phyloP scores from a whole-genome alignment of 2,113 vertebrate genomes.

The Tiliqua scincoides region DNA sequence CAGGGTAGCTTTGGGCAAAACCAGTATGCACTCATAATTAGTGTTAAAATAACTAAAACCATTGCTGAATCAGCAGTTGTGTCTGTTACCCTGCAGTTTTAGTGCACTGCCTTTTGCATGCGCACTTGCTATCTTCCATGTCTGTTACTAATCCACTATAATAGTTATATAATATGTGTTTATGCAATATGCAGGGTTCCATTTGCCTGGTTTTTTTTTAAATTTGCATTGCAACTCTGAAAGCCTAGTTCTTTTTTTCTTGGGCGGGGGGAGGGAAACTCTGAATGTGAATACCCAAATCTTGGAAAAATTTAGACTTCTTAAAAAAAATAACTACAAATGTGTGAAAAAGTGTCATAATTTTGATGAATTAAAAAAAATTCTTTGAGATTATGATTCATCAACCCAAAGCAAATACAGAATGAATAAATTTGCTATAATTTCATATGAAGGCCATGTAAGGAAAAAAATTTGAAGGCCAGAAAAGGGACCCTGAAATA shows the following conservation, averaged over 20 bases:
- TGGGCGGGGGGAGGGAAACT: accelerated
- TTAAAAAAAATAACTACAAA: not conserved
- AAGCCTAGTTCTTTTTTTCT: not conserved
- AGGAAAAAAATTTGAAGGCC: not conserved
- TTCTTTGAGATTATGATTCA: conserved; percentile 16
- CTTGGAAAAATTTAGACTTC: not conserved
- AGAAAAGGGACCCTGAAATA: accelerated
- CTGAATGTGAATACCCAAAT: not conserved
- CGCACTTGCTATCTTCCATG: not conserved
- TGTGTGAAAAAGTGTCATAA: not conserved
- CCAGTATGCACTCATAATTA: not conserved
- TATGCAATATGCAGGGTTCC: not conserved
- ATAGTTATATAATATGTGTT: not conserved
- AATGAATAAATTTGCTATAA: not conserved
- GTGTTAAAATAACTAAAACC: not conserved
- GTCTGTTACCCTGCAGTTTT: accelerated
- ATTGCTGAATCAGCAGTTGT: not conserved
- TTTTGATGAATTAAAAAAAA: not conserved
- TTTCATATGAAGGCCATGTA: not conserved
- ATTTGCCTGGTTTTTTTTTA: not conserved
- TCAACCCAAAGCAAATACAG: conserved; percentile 26
- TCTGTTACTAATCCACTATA: conserved; percentile 10
- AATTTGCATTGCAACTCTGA: not conserved
- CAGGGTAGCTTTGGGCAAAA: not conserved
- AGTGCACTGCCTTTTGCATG: not conserved